These are phyloP conservation scores for Tachyglossus aculeatus DNA, from an alignment of 2,797 vertebrate species.

Conservation along the genomic window DNA sequence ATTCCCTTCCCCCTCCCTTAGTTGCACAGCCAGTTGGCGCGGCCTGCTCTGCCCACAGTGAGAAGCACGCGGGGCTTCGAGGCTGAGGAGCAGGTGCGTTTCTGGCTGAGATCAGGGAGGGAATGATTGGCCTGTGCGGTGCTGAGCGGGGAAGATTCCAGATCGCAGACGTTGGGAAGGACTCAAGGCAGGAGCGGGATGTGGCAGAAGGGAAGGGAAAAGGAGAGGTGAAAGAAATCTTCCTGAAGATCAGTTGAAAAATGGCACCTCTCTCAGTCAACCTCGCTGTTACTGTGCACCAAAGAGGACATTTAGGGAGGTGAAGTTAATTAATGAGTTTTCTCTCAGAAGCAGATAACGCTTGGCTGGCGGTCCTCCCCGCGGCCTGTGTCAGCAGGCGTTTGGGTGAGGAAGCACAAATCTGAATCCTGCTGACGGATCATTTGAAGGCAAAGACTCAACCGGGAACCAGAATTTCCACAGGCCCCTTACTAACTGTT, in stretches of 20 bases:
- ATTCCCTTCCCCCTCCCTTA: neutral
- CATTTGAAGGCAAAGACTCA: neutral
- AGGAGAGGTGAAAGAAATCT: neutral
- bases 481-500: neutral
- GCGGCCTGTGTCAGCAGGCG: neutral
- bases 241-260: neutral
- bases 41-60: constrained; percentile 11
- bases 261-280: neutral
- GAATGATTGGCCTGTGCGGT: constrained; percentile 16
- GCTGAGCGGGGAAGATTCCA: neutral
- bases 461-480: neutral
- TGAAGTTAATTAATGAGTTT: neutral
- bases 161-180: neutral
- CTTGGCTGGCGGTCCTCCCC: neutral
- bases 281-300: neutral
- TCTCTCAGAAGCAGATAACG: neutral
- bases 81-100: constrained; percentile 23
- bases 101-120: neutral
- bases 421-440: neutral
- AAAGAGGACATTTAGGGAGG: neutral
- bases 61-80: constrained; percentile 13
- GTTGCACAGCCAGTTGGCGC: constrained; percentile 20
- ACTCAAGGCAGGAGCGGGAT: neutral
- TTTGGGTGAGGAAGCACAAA: neutral
- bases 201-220: neutral